phyloP scores from a whole-genome alignment of 2,113 vertebrate genomes.

The Callorhinus ursinus region DNA sequence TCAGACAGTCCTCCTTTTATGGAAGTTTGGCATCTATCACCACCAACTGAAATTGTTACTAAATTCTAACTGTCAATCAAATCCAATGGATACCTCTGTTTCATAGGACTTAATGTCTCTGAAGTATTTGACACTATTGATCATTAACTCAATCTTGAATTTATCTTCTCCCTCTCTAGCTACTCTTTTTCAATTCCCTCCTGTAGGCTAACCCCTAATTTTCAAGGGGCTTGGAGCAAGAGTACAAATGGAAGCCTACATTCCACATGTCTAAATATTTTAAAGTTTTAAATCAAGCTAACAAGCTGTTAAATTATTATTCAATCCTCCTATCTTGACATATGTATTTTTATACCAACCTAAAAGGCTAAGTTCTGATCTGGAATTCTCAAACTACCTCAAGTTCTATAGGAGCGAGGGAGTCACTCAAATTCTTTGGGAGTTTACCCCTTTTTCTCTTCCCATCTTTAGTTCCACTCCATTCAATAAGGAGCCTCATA shows the following conservation, averaged over 20 bases:
- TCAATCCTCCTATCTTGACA: background rate
- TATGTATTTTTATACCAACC: background rate
- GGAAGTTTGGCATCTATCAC: background rate
- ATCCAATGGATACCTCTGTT: background rate
- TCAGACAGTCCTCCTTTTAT: background rate
- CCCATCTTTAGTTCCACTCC: background rate
- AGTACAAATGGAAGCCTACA: background rate
- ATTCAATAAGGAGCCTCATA: background rate
- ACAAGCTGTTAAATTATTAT: background rate
- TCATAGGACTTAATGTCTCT: background rate
- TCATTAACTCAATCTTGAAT: background rate
- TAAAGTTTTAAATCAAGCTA: background rate
- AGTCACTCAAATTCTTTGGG: background rate
- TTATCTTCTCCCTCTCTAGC: background rate
- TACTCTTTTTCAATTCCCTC: background rate
- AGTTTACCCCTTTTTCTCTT: background rate
- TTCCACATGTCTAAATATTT: background rate
- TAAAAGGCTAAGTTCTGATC: background rate
- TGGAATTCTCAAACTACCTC: background rate
- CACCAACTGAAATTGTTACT: background rate
- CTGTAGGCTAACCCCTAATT: background rate
- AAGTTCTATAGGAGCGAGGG: background rate
- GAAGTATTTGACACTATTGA: background rate
- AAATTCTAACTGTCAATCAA: background rate
- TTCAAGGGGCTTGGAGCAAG: background rate